Base-by-base conservation (phyloP, 2,888 invertebrate species). In the Drosophila subquinaria region DNA sequence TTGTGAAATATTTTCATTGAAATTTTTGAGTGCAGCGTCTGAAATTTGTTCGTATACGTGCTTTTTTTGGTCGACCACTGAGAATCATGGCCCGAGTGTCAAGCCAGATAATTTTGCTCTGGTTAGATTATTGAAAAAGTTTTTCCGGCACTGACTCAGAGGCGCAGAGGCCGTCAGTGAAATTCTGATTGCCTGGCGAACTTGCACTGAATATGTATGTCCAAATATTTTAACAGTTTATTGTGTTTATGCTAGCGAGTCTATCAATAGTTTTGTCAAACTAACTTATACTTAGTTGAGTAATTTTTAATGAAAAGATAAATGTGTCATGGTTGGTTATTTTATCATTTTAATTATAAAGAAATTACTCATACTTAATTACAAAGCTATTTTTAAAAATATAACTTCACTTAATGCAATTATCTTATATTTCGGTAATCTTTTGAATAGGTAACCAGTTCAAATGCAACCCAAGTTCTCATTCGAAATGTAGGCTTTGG, bases 401-500 rank as follows among this genome's bases (percentile, higher is more conserved):
- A 10, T 5, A 20, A 2, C 3, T 23, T 45, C 6, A 13, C 43
- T 23, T 13, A 23, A 2, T 23, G 5, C 23, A 47, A n/a, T 13
- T 51, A 20, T 76, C 73, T 85, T 88, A 72, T 72, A 76, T 85
- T 73, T 85, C 64, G 71, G 79, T 79, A 73, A 48, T 66, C 20
- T 53, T 10, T 47, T 23, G 9, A 4, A 6, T 50, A 97, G 97
- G 93, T 94, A 91, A 94, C 94, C 86, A 94, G 94, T 77, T 96
- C 96, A 20, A 96, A 96, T 92, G 95, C 95, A 68, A 95, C 95
- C 53, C 96, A 96, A 93, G 96, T 96, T 59, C 94, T 95, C 70
- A 94, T 96, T 73, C 94, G 94, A 77, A 94, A 95, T 79, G 94
- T 96, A 88, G 95, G 96, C 82, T 95, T 96, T 82, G 94, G 94